Percentiles rank a stretch among this genome's conserved stretches.
These are phyloP conservation scores for Belgica antarctica DNA, from an alignment of 2,888 invertebrate genomes.

Conservation along the genomic window DNA sequence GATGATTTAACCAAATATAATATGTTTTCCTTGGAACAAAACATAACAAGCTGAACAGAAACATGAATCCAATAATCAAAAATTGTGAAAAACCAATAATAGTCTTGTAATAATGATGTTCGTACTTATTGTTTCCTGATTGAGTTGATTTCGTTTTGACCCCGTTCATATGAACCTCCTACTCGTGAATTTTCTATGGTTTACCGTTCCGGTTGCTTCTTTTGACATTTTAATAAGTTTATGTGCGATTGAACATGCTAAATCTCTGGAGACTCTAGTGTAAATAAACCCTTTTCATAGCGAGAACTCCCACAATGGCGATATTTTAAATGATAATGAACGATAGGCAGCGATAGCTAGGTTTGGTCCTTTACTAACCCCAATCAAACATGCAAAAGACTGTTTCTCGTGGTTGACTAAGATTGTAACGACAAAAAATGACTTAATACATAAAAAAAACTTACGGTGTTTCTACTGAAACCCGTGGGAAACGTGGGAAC, in stretches of 20 bases:
- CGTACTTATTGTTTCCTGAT: neutral
- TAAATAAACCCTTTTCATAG: neutral
- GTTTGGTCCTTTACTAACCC: too few relatives aligned
- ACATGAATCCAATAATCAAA: slow-evolving; percentile 13
- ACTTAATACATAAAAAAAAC: too few relatives aligned
- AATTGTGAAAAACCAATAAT: slow-evolving; percentile 40
- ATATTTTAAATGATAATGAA: too few relatives aligned
- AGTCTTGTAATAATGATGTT: slow-evolving; percentile 13
- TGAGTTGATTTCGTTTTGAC: neutral
- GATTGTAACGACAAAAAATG: too few relatives aligned
- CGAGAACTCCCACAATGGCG: too few relatives aligned
- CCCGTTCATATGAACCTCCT: too few relatives aligned
- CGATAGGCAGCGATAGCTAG: too few relatives aligned
- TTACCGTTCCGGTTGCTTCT: neutral
- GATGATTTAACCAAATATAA: slow-evolving; percentile 32
- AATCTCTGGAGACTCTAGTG: neutral
- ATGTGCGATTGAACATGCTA: slow-evolving; percentile 17
- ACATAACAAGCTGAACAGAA: neutral
- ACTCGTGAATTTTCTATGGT: neutral
- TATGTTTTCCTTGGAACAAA: slow-evolving; percentile 31
- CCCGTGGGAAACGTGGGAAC: too few relatives aligned
- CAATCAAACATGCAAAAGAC: too few relatives aligned
- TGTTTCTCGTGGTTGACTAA: too few relatives aligned
- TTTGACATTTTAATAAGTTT: neutral
- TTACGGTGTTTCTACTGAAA: too few relatives aligned